Evolutionary conservation across 2,797 vertebrate species (phyloP), one percentile per base, ranked within the genome.

Genomic region (Aldrovandia affinis): DNA sequence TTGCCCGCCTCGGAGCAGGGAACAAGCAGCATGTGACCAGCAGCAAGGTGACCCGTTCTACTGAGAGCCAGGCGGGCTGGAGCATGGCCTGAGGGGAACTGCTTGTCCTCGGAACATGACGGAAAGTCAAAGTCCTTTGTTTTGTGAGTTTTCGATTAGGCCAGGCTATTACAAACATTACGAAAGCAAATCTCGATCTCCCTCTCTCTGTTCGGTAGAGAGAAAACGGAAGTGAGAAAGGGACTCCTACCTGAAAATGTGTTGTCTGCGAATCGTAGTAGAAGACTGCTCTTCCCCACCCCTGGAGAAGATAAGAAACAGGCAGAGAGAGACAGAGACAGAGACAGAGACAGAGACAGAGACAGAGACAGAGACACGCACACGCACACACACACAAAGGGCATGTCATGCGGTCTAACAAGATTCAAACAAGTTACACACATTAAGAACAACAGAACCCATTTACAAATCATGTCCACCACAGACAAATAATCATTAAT

Each of bases 231-330:
- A 47, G 73, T 44, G 73, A 77, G 9, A 77, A 77, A 73, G 0
- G 42, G 39, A 44, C 42, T 93, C 96, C 89, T 90, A 98, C 98
- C 98, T 97, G 98, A 99, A 96, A 99, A 99, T 3, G 98, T 99
- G 93, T 99, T 99, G 94, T 99, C 98, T 93, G 98, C 98, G 90
- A 99, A 99, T 86, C 98, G 97, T 90, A 99, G 94, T 85, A 99
- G 96, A 90, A 99, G 96, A 94, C 98, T 99, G 96, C 98, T 99
- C 95, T 99, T 99, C 90, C 98, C 98, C 89, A 99, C 98, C 95
- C 98, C 98, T 99, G 91, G 39, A 44, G 39, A 39, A 75, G 14
- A 44, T 2, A 8, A 25, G 18, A 42, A 73, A 77, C 20, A 14
- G 73, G 39, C 57, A 25, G 57, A 20, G 15, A 61, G 57, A 54